A percentile compares a stretch with the other conserved stretches of the same genome.
phyloP scores from a whole-genome alignment of 2,797 vertebrate species.

The Platalea minor region DNA sequence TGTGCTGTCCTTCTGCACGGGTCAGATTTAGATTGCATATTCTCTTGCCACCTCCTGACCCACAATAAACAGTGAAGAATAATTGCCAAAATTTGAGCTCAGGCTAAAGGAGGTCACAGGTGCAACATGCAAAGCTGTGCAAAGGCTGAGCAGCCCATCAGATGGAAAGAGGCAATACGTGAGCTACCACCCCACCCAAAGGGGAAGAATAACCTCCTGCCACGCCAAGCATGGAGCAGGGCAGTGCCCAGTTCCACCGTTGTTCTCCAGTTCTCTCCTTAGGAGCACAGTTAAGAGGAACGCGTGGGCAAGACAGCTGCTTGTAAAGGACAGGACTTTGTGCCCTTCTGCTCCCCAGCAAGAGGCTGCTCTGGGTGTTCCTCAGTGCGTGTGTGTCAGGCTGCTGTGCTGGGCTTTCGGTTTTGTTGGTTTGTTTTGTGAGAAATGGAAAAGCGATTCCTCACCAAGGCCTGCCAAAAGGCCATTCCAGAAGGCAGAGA shows the following conservation, averaged over 20 bases:
- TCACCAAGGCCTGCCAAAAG: background rate
- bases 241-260: background rate
- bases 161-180: background rate
- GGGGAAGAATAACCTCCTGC: background rate
- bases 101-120: background rate
- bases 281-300: background rate
- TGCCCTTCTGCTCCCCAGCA: background rate
- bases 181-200: background rate
- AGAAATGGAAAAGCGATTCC: background rate
- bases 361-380: background rate
- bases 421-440: background rate
- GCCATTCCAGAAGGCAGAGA: background rate
- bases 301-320: background rate
- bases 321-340: background rate
- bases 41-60: background rate
- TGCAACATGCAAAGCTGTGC: slow-evolving; percentile 18
- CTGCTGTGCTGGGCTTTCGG: background rate
- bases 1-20: background rate
- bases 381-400: background rate
- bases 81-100: background rate
- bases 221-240: background rate
- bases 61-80: background rate
- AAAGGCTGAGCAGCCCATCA: background rate
- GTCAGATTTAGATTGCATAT: background rate
- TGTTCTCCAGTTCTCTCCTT: slow-evolving; percentile 27